Evolutionary conservation across 2,888 invertebrate species (phyloP).

Genomic region (Drosophila setosimentum): DNA sequence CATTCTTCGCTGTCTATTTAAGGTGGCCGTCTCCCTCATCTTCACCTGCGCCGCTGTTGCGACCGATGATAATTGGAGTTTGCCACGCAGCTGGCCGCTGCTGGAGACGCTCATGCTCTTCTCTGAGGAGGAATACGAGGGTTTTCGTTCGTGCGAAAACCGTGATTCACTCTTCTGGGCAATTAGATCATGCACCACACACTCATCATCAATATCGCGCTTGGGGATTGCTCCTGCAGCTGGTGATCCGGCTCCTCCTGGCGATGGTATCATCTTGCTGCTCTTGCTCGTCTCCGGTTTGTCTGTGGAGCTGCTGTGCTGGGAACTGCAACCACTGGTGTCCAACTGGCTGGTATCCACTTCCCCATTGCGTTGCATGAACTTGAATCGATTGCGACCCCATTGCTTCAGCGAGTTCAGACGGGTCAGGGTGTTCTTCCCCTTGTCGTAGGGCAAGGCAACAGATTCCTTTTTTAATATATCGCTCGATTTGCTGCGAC

Average conservation of each 20-base stretch:
- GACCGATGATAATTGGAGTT: slow-evolving; percentile 70
- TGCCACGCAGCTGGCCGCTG: slow-evolving; percentile 83
- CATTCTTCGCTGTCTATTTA: slow-evolving; percentile 89
- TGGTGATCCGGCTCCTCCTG: slow-evolving; percentile 20
- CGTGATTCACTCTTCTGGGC: slow-evolving; percentile 87
- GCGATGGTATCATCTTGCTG: slow-evolving; percentile 32
- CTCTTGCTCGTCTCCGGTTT: slow-evolving; percentile 63
- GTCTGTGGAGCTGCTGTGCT: slow-evolving; percentile 68
- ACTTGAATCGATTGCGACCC: slow-evolving; percentile 91
- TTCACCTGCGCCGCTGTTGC: slow-evolving; percentile 87
- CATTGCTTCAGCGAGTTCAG: slow-evolving; percentile 94
- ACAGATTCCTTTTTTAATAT: slow-evolving; percentile 88
- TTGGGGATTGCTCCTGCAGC: slow-evolving; percentile 32
- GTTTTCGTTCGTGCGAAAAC: slow-evolving; percentile 91
- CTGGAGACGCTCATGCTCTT: slow-evolving; percentile 88
- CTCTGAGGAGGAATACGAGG: slow-evolving; percentile 91
- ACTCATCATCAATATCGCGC: slow-evolving; percentile 86
- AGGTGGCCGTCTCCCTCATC: slow-evolving; percentile 90
- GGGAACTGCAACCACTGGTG: slow-evolving; percentile 73
- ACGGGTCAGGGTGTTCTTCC: slow-evolving; percentile 86
- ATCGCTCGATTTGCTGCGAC: slow-evolving; percentile 91
- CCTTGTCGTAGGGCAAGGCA: slow-evolving; percentile 84
- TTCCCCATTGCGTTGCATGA: slow-evolving; percentile 88
- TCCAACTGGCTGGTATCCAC: slow-evolving; percentile 82
- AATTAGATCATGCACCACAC: slow-evolving; percentile 88